Evolutionary conservation across 2,888 invertebrate species (phyloP).

Genomic region (Caenorhabditis parvicauda): DNA sequence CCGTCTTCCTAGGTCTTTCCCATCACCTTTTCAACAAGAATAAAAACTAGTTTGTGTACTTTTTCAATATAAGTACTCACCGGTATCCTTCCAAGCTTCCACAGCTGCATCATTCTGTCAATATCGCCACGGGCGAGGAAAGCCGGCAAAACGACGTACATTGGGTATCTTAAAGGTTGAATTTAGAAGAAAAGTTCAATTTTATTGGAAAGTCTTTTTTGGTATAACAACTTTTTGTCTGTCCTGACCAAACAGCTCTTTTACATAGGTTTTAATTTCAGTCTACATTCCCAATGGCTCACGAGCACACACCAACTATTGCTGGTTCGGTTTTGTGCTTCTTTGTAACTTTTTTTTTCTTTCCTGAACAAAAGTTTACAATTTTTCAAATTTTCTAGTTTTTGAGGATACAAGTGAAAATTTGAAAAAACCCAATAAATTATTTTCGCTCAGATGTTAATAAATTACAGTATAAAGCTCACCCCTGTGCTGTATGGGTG

Average conservation of each 20-base stretch:
- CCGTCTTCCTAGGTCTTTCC: neutral
- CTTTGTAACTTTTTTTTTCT: neutral
- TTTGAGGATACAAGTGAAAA: neutral
- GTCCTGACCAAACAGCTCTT: too few species aligned
- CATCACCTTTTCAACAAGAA: neutral
- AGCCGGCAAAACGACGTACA: slow-evolving; percentile 30
- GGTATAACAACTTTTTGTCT: too few species aligned
- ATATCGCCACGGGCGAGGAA: slow-evolving; percentile 19
- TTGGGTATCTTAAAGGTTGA: slow-evolving; percentile 38
- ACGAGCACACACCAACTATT: too few species aligned
- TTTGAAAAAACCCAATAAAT: neutral
- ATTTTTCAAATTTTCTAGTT: neutral
- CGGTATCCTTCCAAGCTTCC: slow-evolving; percentile 30
- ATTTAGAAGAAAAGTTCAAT: too few species aligned
- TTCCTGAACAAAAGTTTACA: neutral
- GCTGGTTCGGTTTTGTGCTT: too few species aligned
- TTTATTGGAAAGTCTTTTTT: too few species aligned
- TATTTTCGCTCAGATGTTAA: neutral
- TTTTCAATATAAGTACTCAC: slow-evolving; percentile 1
- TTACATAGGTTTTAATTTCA: too few species aligned
- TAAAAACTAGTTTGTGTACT: neutral
- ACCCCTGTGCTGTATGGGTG: slow-evolving; percentile 10
- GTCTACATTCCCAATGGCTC: too few species aligned
- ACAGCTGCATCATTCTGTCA: slow-evolving; percentile 20
- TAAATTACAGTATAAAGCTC: neutral